Evolutionary conservation across 2,797 vertebrate species (phyloP).

Genomic region (Pangasius djambal): DNA sequence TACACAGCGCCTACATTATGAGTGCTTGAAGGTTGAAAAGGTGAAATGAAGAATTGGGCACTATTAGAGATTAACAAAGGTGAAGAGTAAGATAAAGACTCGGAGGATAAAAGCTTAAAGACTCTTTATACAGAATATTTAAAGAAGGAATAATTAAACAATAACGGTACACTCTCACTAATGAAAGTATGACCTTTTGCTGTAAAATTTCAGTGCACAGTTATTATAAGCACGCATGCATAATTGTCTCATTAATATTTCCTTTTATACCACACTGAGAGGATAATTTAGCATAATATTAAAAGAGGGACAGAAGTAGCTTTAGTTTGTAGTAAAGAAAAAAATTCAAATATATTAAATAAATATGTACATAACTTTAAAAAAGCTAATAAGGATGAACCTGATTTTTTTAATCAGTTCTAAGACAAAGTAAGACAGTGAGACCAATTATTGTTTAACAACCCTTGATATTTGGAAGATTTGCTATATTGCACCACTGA

Average conservation of each 20-base stretch:
- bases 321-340: not conserved
- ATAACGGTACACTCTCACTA: conserved; percentile 25
- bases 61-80: conserved; percentile 23
- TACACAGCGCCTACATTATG: conserved; percentile 15
- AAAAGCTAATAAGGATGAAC: not conserved
- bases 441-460: not conserved
- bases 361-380: not conserved
- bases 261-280: not conserved
- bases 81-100: conserved; percentile 3
- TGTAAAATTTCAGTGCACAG: conserved; percentile 14
- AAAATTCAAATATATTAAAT: not conserved
- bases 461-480: not conserved
- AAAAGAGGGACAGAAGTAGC: not conserved
- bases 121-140: conserved; percentile 22
- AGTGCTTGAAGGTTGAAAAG: conserved; percentile 27
- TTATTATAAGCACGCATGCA: not conserved
- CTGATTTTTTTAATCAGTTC: too few relatives aligned
- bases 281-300: not conserved
- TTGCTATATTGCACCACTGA: not conserved
- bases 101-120: conserved; percentile 6
- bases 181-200: conserved; percentile 23
- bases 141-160: conserved; percentile 33
- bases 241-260: conserved; percentile 24
- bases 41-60: conserved; percentile 36
- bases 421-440: not conserved